Evolutionary conservation across 2,888 invertebrate species (phyloP).

Genomic region (Metellina segmentata): DNA sequence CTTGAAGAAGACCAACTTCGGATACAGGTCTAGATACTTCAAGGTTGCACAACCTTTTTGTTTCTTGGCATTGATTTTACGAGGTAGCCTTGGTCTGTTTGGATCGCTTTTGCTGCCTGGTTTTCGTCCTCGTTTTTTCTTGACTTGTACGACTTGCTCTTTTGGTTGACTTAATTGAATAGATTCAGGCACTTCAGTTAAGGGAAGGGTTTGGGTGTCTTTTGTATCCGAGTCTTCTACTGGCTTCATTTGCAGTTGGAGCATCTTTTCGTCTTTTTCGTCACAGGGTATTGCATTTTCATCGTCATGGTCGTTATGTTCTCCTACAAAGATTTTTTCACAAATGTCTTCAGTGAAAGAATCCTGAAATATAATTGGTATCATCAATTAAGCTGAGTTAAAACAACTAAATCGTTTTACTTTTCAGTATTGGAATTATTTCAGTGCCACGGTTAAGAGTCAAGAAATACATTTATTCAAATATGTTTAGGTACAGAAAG

Average conservation of each 20-base stretch:
- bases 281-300: neutral
- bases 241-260: neutral
- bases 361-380: neutral
- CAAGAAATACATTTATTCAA: too few species aligned
- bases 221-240: neutral
- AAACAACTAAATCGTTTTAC: too few species aligned
- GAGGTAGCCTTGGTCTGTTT: slow-evolving; percentile 8
- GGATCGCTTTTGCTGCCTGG: slow-evolving; percentile 44
- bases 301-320: neutral
- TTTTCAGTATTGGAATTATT: too few species aligned
- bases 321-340: slow-evolving; percentile 3
- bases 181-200: neutral
- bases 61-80: slow-evolving; percentile 1
- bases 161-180: neutral
- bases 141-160: neutral
- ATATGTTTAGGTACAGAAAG: too few species aligned
- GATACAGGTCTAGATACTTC: slow-evolving; percentile 50
- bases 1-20: slow-evolving; percentile 24
- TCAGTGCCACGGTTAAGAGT: too few species aligned
- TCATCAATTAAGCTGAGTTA: too few species aligned
- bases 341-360: neutral
- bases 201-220: neutral
- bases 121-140: slow-evolving; percentile 61
- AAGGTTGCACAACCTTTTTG: slow-evolving; percentile 7
- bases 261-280: neutral